Base-by-base conservation (phyloP, 2,113 vertebrate species). In the Rhynchopsitta pachyrhyncha region DNA sequence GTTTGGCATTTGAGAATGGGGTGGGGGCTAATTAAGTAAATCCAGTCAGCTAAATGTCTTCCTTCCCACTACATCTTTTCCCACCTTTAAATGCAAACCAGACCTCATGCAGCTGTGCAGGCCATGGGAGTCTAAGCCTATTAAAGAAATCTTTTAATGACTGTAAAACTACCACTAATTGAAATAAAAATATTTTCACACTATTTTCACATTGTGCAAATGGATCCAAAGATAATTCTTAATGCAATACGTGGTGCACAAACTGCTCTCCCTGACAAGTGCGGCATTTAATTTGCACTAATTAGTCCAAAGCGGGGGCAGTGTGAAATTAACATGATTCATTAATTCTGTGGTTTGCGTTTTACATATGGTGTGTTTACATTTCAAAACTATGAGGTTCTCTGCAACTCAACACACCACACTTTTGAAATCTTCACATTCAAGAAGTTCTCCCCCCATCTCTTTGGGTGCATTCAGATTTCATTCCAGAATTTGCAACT, bases 271-370 rank as follows among this genome's bases (percentile, higher is more conserved):
- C 93, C 94, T 97, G 94, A 97, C 95, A 97, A 98, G 96, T 97
- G 97, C 96, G 97, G 97, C 95, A 97, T 97, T 97, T 98, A 97
- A 98, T 98, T 98, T 98, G 95, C 62, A 95, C 94, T 97, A 98
- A 97, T 98, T 98, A 96, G 95, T 88, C 91, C 89, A 95, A 98
- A 98, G 97, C 52, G 37, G 94, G 97, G 96, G 97, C 97, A 98
- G 94, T 95, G 93, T 98, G 98, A 98, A 98, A 98, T 98, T 97
- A 97, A 95, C 97, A 96, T 96, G 86, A 98, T 29, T 91, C 96
- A 93, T 97, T 96, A 92, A 96, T 98, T 96, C 96, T 84, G 92
- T 15, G 29, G 76, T 96, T 93, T 97, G 81, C 70, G 74, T 94
- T 91, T 95, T 93, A 92, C 82, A 60, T 80, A 78, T n/a, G 52